Conservation (phyloP, 2,113 vertebrate species). For the Nansenia antarctica region DNA sequence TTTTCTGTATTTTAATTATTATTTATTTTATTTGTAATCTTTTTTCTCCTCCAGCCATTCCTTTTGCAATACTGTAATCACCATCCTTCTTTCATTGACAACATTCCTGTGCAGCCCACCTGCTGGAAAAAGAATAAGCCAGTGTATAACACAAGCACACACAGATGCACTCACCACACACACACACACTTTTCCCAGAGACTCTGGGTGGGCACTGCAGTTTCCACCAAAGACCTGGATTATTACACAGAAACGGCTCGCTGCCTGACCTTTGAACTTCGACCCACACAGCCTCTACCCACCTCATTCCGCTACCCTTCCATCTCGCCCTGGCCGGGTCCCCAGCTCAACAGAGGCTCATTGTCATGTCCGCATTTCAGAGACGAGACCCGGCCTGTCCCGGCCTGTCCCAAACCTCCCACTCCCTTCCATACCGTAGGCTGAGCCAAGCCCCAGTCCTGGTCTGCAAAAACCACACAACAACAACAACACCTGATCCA, state of each 20-base stretch:
- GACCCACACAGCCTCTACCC: slow-evolving; percentile 35
- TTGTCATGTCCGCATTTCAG: slow-evolving; percentile 62
- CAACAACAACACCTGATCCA: slow-evolving; percentile 10
- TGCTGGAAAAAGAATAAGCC: slow-evolving; percentile 38
- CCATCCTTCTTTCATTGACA: slow-evolving; percentile 37
- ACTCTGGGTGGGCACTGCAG: slow-evolving; percentile 15
- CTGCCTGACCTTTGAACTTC: slow-evolving; percentile 43
- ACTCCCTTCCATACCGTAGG: slow-evolving; percentile 11
- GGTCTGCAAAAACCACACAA: not conserved
- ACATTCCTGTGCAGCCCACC: slow-evolving; percentile 53
- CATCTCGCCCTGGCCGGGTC: not conserved
- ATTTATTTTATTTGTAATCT: no score
- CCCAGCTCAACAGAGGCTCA: slow-evolving; percentile 55
- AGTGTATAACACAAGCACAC: slow-evolving; percentile 19
- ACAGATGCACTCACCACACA: slow-evolving; percentile 3
- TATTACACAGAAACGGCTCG: slow-evolving; percentile 17
- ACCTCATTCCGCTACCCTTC: slow-evolving; percentile 19
- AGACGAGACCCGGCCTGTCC: slow-evolving; percentile 43
- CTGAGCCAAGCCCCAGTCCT: not conserved
- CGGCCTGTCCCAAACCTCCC: slow-evolving; percentile 19
- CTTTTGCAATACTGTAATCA: slow-evolving; percentile 18
- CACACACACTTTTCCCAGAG: slow-evolving; percentile 22
- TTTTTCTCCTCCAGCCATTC: slow-evolving; percentile 24
- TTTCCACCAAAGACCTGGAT: not conserved
- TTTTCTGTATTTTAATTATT: no score